Conservation (phyloP, 2,797 vertebrate species). For the Loris lydekkerianus region DNA sequence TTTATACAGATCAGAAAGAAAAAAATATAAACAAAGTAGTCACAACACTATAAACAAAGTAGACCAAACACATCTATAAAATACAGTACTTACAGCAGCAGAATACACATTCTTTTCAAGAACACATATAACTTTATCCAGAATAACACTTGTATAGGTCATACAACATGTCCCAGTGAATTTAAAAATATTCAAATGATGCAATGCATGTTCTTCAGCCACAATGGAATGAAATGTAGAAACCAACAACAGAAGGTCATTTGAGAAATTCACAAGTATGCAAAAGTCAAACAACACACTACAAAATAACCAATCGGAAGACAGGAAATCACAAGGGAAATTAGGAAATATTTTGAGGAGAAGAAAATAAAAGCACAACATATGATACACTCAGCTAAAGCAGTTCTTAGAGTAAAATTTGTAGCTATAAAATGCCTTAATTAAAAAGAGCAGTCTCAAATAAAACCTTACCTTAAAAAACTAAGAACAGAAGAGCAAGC, state of each 20-base stretch:
- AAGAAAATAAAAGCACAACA: not conserved
- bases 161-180: not conserved
- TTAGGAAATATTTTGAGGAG: not conserved
- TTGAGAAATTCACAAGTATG: not conserved
- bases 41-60: not conserved
- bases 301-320: not conserved
- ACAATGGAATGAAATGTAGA: not conserved
- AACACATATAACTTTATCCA: not conserved
- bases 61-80: not conserved
- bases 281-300: not conserved
- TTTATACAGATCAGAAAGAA: no score
- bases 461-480: not conserved
- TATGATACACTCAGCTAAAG: not conserved
- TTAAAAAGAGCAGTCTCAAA: not conserved
- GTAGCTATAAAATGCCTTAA: not conserved
- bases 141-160: not conserved
- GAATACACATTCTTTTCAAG: not conserved
- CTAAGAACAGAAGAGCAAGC: not conserved
- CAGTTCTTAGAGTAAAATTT: not conserved
- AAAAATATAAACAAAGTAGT: not conserved
- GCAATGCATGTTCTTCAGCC: not conserved
- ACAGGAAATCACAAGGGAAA: not conserved
- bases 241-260: not conserved
- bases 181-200: not conserved
- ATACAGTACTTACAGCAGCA: not conserved